Evolutionary conservation across 2,113 vertebrate species (phyloP), one percentile per base, ranked within the genome.

Genomic region (Cricetomys ansorgei): DNA sequence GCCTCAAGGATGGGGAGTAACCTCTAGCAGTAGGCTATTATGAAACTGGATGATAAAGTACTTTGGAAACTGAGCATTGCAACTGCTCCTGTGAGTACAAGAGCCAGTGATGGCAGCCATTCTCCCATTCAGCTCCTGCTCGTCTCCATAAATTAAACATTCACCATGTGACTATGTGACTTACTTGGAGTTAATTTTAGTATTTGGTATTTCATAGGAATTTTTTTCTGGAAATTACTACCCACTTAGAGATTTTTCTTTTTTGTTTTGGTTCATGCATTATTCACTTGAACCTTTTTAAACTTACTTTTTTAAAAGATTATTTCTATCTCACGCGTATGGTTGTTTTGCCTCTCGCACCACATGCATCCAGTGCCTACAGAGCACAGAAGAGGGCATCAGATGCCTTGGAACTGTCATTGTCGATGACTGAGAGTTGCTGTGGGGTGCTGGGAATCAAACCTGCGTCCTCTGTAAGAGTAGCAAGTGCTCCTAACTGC

Each of bases 91-190:
- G 11, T 8, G 40, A 55, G 27, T 5, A 37, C 1, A 53, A 23
- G 1, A 25, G 8, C 45, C 50, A 3, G 59, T 31, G 5, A 45
- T 5, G 21, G 1, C 1, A 7, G 19, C 4, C 17, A 2, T 34
- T 45, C 23, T 37, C 5, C 48, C 1, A 8, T 17, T 34, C 0
- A 10, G 27, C 45, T n/a, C 50, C 81, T 81, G 13, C 7, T 0
- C 8, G 0, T 40, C 25, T 57, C 64, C 43, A 29, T 10, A 37
- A 43, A 15, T n/a, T 27, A 57, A 70, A 43, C 12, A 27, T 62
- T 85, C 5, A 37, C 7, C 17, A 40, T 59, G 34, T 67, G 53
- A 89, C 53, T 57, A 83, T n/a, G 43, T 43, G 13, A 21, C n/a
- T 86, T 40, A 11, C 43, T 13, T 29, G n/a, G 62, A 70, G 95